These are phyloP conservation scores for Cosmopolites sordidus DNA, from an alignment of 2,888 invertebrate species.

Conservation along the genomic window DNA sequence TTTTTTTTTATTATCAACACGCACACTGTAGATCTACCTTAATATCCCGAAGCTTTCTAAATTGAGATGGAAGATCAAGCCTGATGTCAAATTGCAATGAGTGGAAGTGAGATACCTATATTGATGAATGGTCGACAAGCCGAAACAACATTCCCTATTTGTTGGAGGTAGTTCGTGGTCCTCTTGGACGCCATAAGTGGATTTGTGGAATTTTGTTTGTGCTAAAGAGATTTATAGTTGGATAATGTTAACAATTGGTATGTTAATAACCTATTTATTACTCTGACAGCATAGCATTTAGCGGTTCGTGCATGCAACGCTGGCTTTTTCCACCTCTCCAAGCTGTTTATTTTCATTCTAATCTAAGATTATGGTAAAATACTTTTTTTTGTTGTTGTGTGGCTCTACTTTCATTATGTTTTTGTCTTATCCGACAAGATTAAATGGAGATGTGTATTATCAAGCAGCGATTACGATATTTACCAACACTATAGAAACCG, in stretches of 20 bases:
- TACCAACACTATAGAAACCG: not conserved
- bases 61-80: not conserved
- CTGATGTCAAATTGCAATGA: not conserved
- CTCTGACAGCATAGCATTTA: not conserved
- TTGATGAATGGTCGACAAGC: not conserved
- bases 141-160: slow-evolving; percentile 1
- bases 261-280: not conserved
- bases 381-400: not conserved
- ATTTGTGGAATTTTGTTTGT: not conserved
- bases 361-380: not conserved
- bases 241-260: not conserved
- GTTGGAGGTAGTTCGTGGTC: not conserved
- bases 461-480: no score
- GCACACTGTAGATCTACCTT: not conserved
- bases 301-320: not conserved
- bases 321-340: not conserved
- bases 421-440: no score
- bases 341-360: not conserved
- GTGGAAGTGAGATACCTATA: not conserved
- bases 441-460: no score
- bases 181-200: slow-evolving; percentile 1
- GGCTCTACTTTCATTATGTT: no score
- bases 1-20: no score
- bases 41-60: not conserved
- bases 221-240: not conserved